Evolutionary conservation across 1,140 invertebrate genomes (phyloP).

Genomic region (Apis dorsata): DNA sequence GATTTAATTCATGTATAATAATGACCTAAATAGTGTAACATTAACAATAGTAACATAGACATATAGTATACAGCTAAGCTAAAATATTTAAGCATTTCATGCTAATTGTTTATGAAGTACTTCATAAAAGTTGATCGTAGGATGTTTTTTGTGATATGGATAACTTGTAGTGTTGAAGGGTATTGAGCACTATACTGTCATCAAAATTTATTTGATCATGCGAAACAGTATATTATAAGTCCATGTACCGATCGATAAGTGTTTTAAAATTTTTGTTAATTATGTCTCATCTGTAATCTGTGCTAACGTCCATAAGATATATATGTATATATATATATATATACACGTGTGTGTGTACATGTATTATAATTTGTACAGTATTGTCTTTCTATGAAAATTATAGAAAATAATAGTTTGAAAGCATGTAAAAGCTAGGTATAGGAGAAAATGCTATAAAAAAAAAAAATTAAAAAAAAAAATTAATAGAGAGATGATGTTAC

Average conservation of each 20-base stretch:
- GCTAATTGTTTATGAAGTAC: conserved; percentile 39
- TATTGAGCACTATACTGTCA: conserved; percentile 48
- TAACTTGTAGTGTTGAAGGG: conserved; percentile 48
- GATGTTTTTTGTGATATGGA: conserved; percentile 48
- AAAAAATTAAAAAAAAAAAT: conserved; percentile 35
- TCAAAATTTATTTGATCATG: conserved; percentile 56
- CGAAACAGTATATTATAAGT: conserved; percentile 58
- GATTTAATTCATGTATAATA: not conserved
- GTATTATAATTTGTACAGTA: conserved; percentile 70
- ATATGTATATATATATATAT: not conserved
- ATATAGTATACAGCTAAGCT: conserved; percentile 48
- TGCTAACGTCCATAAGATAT: conserved; percentile 59
- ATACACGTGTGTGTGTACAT: conserved; percentile 34
- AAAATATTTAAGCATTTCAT: conserved; percentile 49
- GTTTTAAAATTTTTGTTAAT: conserved; percentile 56
- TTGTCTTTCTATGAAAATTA: conserved; percentile 64
- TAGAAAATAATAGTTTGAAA: conserved; percentile 57
- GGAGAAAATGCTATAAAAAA: conserved; percentile 35
- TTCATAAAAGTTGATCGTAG: conserved; percentile 50
- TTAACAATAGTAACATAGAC: conserved; percentile 40
- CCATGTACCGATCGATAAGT: conserved; percentile 66
- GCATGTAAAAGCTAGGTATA: conserved; percentile 42
- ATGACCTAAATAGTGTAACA: conserved; percentile 26
- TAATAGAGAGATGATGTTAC: conserved; percentile 24
- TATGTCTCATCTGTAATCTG: conserved; percentile 61